These are phyloP conservation scores for Halichoerus grypus DNA, from an alignment of 2,113 vertebrate genomes.

Conservation along the genomic window DNA sequence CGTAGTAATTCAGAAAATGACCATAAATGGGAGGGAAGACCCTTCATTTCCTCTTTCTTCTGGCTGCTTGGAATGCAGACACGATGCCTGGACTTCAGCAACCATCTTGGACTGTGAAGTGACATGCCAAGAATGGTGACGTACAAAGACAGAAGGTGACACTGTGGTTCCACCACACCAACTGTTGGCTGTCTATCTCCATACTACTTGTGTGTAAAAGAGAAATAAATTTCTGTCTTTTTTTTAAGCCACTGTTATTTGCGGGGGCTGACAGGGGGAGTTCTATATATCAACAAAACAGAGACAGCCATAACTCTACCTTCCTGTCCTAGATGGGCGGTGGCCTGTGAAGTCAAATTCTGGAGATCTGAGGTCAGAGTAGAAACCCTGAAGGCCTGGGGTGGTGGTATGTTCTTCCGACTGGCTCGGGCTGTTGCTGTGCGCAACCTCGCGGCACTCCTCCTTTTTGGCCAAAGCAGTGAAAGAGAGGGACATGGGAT, in stretches of 20 bases:
- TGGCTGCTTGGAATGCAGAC: constrained; percentile 12
- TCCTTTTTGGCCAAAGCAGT: constrained; percentile 60
- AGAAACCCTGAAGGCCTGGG: background rate
- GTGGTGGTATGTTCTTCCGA: background rate
- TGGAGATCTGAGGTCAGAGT: background rate
- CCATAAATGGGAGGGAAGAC: background rate
- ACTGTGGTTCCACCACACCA: background rate
- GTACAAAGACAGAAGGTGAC: background rate
- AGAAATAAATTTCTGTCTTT: background rate
- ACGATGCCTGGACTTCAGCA: background rate
- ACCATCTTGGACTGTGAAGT: background rate
- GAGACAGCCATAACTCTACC: background rate
- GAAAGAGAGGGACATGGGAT: constrained; percentile 70
- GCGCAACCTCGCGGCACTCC: background rate
- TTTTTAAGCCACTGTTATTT: background rate
- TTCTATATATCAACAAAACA: background rate
- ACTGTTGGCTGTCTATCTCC: background rate
- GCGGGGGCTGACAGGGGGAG: background rate
- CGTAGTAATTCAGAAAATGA: background rate
- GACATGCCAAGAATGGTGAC: background rate
- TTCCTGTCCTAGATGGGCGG: background rate
- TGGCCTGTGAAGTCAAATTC: background rate
- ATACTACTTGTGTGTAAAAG: background rate
- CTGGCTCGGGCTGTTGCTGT: background rate
- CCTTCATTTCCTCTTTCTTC: background rate